Evolutionary conservation across 1,140 invertebrate genomes (phyloP).

Genomic region (Copidosoma floridanum): DNA sequence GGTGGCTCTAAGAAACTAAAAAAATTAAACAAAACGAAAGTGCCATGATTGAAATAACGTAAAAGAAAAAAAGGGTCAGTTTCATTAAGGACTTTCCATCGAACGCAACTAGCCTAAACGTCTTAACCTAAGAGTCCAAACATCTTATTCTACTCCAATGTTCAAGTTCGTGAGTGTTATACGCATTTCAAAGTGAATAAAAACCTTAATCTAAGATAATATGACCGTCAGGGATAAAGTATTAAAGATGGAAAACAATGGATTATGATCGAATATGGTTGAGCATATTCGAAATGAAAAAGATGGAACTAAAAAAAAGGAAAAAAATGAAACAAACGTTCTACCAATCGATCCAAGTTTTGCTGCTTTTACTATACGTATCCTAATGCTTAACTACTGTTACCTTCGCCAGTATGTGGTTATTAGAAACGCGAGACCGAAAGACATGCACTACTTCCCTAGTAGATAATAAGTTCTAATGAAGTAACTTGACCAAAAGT

Average conservation of each 20-base stretch:
- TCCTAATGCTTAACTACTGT: too few species aligned
- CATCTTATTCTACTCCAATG: not conserved
- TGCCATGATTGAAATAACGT: not conserved
- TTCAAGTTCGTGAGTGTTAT: too few species aligned
- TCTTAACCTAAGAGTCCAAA: not conserved
- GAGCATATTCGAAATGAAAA: slow-evolving; percentile 32
- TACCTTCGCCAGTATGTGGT: too few species aligned
- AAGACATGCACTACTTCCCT: too few species aligned
- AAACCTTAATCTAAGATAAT: slow-evolving; percentile 17
- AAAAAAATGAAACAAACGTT: slow-evolving; percentile 23
- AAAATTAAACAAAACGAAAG: not conserved
- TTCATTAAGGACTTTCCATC: slow-evolving; percentile 6
- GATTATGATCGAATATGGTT: slow-evolving; percentile 38
- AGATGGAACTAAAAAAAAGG: slow-evolving; percentile 26
- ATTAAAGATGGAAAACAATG: slow-evolving; percentile 39
- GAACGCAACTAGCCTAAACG: slow-evolving; percentile 4
- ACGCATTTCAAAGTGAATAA: slow-evolving; percentile 5
- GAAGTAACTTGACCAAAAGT: too few species aligned
- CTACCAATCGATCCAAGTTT: too few species aligned
- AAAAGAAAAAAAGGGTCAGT: not conserved
- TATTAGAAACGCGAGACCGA: too few species aligned
- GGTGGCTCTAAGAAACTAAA: not conserved
- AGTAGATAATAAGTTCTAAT: too few species aligned
- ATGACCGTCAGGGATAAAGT: slow-evolving; percentile 4
- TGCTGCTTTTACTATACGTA: slow-evolving; percentile 17